Conservation (phyloP, 2,113 vertebrate species). For the Odontesthes bonariensis region DNA sequence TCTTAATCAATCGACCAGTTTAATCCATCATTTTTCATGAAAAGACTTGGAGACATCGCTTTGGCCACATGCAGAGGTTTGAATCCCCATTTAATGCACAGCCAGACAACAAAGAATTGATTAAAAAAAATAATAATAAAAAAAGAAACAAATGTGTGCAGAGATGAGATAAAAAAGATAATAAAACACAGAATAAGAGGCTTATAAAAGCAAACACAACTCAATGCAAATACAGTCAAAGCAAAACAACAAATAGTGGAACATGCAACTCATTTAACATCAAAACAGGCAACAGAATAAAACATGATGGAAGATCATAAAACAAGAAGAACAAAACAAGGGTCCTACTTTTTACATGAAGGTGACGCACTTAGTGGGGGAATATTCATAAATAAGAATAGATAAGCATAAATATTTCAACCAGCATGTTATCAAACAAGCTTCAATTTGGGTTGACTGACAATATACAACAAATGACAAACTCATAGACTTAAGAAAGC, state of each 20-base stretch:
- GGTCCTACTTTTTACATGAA: no score
- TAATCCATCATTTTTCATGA: not conserved
- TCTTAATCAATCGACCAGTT: not conserved
- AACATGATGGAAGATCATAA: no score
- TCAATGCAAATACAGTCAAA: constrained; percentile 22
- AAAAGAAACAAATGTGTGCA: constrained; percentile 14
- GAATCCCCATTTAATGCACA: not conserved
- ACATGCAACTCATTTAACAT: constrained; percentile 7
- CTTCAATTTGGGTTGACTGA: no score
- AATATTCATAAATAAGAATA: no score
- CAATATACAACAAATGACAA: no score
- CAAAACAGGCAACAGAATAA: not conserved
- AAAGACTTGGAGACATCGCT: no score
- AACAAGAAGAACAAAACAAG: no score
- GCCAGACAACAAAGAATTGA: not conserved
- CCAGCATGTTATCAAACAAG: no score
- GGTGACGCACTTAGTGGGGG: no score
- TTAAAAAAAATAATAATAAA: not conserved
- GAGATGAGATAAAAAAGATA: constrained; percentile 14
- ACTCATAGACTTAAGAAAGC: no score
- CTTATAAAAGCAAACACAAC: constrained; percentile 16
- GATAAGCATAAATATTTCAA: no score
- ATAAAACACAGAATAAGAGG: constrained; percentile 26
- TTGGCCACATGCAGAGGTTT: no score
- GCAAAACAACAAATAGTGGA: not conserved